These are phyloP conservation scores for Crocallis elinguaria DNA, from an alignment of 2,888 invertebrate genomes.

Conservation along the genomic window DNA sequence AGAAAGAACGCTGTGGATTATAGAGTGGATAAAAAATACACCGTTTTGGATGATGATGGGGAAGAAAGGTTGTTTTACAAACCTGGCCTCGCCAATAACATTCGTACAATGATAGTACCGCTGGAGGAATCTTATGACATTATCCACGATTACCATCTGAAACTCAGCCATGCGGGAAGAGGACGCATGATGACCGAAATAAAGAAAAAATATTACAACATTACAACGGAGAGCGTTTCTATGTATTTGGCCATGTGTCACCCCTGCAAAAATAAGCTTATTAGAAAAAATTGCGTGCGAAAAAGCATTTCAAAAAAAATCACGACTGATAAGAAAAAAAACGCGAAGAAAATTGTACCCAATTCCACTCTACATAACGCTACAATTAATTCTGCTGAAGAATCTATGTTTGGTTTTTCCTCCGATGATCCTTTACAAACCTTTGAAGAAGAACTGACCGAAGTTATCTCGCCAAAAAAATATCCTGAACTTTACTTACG, in stretches of 20 bases:
- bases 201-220: slow-evolving; percentile 58
- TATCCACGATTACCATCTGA: slow-evolving; percentile 53
- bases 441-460: slow-evolving; percentile 9
- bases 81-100: slow-evolving; percentile 34
- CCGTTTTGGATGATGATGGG: slow-evolving; percentile 43
- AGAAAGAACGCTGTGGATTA: slow-evolving; percentile 54
- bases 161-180: slow-evolving; percentile 59
- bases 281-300: slow-evolving; percentile 23
- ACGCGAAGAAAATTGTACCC: too few relatives aligned
- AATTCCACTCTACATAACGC: too few relatives aligned
- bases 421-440: slow-evolving; percentile 18
- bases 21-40: slow-evolving; percentile 54
- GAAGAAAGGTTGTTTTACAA: slow-evolving; percentile 45
- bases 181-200: slow-evolving; percentile 54
- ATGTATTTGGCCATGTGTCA: slow-evolving; percentile 57
- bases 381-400: too few relatives aligned
- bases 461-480: slow-evolving; percentile 19
- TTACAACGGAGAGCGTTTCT: slow-evolving; percentile 56
- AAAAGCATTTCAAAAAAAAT: slow-evolving; percentile 12
- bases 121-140: slow-evolving; percentile 64
- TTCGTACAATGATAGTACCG: slow-evolving; percentile 46
- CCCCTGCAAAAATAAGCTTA: slow-evolving; percentile 49
- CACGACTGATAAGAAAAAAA: too few relatives aligned
- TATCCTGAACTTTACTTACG: slow-evolving; percentile 57
- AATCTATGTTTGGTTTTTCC: slow-evolving; percentile 20